These are phyloP conservation scores for Isotomurus palustris DNA, from an alignment of 2,888 invertebrate genomes.

Conservation along the genomic window DNA sequence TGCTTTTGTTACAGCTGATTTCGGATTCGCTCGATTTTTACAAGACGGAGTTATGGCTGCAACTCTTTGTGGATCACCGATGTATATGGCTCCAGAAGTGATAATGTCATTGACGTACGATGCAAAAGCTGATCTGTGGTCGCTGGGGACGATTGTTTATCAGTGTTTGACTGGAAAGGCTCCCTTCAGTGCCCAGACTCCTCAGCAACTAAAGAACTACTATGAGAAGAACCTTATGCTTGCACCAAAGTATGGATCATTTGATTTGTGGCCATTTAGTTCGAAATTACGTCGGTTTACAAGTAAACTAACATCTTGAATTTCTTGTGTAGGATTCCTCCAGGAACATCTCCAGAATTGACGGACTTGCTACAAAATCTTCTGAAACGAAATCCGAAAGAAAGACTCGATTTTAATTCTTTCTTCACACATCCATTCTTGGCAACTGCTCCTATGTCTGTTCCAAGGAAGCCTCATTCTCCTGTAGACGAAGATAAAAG, in stretches of 20 bases:
- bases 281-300: background rate
- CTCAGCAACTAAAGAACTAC: conserved; percentile 92
- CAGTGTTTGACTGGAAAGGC: conserved; percentile 98
- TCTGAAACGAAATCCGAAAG: conserved; percentile 80
- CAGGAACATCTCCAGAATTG: conserved; percentile 84
- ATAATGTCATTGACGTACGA: conserved; percentile 99
- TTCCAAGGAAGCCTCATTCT: conserved; percentile 34
- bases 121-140: conserved; percentile 99
- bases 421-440: conserved; percentile 91
- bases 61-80: conserved; percentile 97
- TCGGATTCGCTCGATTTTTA: conserved; percentile 97
- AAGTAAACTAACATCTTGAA: background rate
- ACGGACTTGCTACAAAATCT: conserved; percentile 80
- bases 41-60: conserved; percentile 99
- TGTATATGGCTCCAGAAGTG: conserved; percentile 99
- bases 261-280: background rate
- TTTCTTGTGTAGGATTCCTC: conserved; percentile 69
- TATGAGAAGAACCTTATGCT: conserved; percentile 92
- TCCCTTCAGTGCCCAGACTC: conserved; percentile 96
- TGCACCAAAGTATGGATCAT: conserved; percentile 71
- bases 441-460: conserved; percentile 45
- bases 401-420: conserved; percentile 91
- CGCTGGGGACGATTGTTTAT: conserved; percentile 96
- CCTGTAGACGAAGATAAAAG: conserved; percentile 43
- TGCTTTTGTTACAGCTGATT: conserved; percentile 70